Percentiles rank a stretch among this genome's conserved stretches.
Evolutionary conservation across 1,140 invertebrate genomes (phyloP).

Genomic region (Laodelphax striatellus): DNA sequence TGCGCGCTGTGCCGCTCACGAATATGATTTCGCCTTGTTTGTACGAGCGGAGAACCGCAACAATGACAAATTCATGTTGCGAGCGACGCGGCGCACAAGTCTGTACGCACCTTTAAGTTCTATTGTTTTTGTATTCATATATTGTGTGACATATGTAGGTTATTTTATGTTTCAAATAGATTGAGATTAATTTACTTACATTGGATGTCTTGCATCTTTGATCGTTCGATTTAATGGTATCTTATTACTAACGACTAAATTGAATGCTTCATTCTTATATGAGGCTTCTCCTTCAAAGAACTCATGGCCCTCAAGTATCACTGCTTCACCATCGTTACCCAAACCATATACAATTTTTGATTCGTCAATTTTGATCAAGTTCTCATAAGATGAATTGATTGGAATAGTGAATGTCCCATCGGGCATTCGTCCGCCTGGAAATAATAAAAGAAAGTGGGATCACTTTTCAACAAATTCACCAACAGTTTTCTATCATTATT

Average conservation of each 20-base stretch:
- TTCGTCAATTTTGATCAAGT: slow-evolving; percentile 31
- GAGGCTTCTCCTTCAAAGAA: slow-evolving; percentile 48
- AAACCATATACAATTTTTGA: slow-evolving; percentile 41
- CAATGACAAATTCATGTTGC: no score
- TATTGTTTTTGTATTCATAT: no score
- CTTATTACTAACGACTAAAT: slow-evolving; percentile 77
- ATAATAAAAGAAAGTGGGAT: neutral
- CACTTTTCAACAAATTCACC: no score
- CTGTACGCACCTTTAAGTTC: no score
- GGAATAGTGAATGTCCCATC: neutral
- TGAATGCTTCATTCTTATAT: slow-evolving; percentile 77
- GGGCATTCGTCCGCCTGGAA: neutral
- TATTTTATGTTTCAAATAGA: no score
- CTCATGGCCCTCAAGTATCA: slow-evolving; percentile 41
- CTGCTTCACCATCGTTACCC: slow-evolving; percentile 60
- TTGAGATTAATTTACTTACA: slow-evolving; percentile 43
- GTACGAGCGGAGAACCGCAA: no score
- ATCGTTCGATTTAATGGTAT: slow-evolving; percentile 74
- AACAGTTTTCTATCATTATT: no score
- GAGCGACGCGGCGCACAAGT: no score
- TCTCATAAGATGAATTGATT: slow-evolving; percentile 11
- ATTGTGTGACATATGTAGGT: no score
- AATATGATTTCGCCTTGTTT: no score
- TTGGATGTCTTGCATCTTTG: slow-evolving; percentile 64
- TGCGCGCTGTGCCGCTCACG: no score